Conservation (phyloP, 35 echinoderm and acorn worm genomes). For the Hemicentrotus pulcherrimus region DNA sequence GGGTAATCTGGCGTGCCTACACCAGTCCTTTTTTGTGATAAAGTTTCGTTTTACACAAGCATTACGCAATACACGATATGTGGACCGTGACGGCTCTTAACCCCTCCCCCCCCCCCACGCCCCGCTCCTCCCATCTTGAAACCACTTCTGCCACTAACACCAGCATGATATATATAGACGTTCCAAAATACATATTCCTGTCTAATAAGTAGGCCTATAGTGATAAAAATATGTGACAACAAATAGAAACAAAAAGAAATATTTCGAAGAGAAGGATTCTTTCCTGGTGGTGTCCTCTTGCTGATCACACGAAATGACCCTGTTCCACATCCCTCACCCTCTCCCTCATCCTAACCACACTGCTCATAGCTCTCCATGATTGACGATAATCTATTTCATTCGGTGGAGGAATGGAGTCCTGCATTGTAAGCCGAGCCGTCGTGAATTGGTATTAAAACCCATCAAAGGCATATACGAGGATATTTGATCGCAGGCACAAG, state of each 20-base stretch:
- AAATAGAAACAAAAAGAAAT: background rate
- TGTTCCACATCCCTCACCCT: background rate
- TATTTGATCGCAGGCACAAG: background rate
- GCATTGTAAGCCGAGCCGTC: background rate
- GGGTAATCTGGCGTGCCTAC: too few relatives aligned
- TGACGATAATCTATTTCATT: background rate
- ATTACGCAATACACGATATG: background rate
- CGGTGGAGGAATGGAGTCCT: background rate
- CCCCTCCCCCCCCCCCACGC: background rate
- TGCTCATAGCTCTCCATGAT: background rate
- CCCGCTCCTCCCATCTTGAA: background rate
- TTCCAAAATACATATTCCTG: background rate
- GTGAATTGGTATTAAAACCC: constrained; percentile 15
- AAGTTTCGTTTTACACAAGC: too few relatives aligned
- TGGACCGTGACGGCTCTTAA: background rate
- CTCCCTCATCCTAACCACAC: background rate
- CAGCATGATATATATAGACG: background rate
- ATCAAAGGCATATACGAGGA: background rate
- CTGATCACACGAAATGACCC: background rate
- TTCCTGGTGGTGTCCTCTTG: background rate
- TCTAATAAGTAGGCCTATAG: background rate
- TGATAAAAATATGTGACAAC: background rate
- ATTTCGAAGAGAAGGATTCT: background rate
- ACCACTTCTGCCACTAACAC: background rate
- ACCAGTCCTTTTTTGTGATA: background rate